Percentiles rank a stretch among this genome's conserved stretches.
Evolutionary conservation across 2,888 invertebrate species (phyloP).

Genomic region (Lumbricus terrestris): DNA sequence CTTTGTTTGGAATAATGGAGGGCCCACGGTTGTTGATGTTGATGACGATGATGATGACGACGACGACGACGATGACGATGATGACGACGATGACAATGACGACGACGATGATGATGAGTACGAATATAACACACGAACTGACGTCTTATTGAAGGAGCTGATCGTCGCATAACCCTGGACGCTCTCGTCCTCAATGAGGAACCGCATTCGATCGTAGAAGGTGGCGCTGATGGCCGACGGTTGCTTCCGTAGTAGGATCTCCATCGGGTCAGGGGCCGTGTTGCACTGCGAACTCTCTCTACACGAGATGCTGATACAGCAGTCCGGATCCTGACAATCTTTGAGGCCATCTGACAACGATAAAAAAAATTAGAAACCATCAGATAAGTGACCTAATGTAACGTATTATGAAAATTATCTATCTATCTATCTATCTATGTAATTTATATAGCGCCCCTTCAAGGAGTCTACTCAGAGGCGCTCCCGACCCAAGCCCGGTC

Average conservation of each 20-base stretch:
- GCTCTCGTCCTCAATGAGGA: slow-evolving; percentile 95
- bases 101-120: no score
- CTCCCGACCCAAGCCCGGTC: no score
- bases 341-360: slow-evolving; percentile 84
- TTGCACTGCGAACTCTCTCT: slow-evolving; percentile 90
- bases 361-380: slow-evolving; percentile 22
- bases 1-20: no score
- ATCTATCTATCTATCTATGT: no score
- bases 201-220: slow-evolving; percentile 95
- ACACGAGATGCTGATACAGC: slow-evolving; percentile 79
- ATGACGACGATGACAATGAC: no score
- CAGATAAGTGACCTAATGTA: no score
- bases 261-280: slow-evolving; percentile 92
- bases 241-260: slow-evolving; percentile 92
- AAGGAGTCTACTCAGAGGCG: no score
- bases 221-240: slow-evolving; percentile 94
- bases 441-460: no score
- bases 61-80: no score
- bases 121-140: slow-evolving; percentile 61
- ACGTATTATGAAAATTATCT: no score
- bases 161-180: slow-evolving; percentile 96
- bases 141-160: slow-evolving; percentile 98
- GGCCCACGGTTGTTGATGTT: no score
- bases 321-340: slow-evolving; percentile 98
- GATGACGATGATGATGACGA: no score